These are phyloP conservation scores for Tonatia bakeri DNA, from an alignment of 2,113 vertebrate genomes.

Conservation along the genomic window DNA sequence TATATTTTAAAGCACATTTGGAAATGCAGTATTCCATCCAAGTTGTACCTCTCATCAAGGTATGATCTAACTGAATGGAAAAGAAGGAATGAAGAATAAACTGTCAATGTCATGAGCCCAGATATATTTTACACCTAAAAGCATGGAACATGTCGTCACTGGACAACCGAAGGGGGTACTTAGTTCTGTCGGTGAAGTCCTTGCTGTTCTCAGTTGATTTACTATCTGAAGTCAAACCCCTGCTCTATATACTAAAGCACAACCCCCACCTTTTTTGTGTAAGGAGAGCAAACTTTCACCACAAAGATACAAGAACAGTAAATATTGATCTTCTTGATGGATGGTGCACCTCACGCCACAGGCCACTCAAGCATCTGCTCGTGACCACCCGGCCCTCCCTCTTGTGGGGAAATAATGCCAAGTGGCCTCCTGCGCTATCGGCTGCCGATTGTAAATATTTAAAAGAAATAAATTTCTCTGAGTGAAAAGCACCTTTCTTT, in stretches of 20 bases:
- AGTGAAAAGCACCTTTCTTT: slow-evolving; percentile 83
- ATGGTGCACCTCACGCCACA: slow-evolving; percentile 76
- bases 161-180: neutral
- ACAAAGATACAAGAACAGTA: slow-evolving; percentile 84
- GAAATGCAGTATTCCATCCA: neutral
- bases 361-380: slow-evolving; percentile 81
- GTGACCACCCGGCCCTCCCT: slow-evolving; percentile 70
- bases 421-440: slow-evolving; percentile 78
- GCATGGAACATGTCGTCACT: neutral
- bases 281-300: slow-evolving; percentile 78
- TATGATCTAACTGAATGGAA: neutral
- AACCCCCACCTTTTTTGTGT: slow-evolving; percentile 63
- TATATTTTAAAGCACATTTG: neutral
- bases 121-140: neutral
- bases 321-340: slow-evolving; percentile 87
- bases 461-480: slow-evolving; percentile 87
- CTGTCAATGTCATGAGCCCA: neutral
- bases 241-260: slow-evolving; percentile 67
- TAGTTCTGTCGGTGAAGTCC: slow-evolving; percentile 31
- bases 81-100: neutral
- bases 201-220: slow-evolving; percentile 48
- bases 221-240: slow-evolving; percentile 58
- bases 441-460: slow-evolving; percentile 88
- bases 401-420: slow-evolving; percentile 81
- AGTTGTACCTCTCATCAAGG: neutral